phyloP scores from a whole-genome alignment of 2,113 vertebrate species.

The Piprites chloris region DNA sequence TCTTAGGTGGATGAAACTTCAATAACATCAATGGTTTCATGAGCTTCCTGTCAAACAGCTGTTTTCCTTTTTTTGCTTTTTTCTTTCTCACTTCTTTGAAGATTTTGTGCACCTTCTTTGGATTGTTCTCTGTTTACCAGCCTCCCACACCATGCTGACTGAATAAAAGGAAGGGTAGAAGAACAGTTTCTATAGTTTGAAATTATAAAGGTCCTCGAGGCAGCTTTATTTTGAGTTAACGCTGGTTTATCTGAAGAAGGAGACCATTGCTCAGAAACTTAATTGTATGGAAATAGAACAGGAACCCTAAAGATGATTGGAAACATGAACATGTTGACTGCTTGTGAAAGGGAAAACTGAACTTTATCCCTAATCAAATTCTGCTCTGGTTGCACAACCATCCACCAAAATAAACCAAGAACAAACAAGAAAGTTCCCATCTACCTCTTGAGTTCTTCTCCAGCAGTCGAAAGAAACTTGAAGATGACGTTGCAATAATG shows the following conservation, averaged over 20 bases:
- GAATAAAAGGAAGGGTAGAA: not conserved
- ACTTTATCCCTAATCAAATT: not conserved
- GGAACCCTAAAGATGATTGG: not conserved
- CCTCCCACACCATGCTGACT: not conserved
- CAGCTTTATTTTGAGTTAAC: not conserved
- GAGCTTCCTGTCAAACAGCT: not conserved
- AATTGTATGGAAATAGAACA: not conserved
- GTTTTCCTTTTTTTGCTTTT: not conserved
- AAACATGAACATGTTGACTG: not conserved
- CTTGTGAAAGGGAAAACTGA: not conserved
- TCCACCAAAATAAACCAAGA: not conserved
- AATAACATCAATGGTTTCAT: not conserved
- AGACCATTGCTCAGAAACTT: not conserved
- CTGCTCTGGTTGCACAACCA: not conserved
- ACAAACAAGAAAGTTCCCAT: not conserved
- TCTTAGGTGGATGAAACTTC: not conserved
- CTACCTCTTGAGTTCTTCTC: not conserved
- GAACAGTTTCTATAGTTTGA: not conserved
- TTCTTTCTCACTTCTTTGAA: not conserved
- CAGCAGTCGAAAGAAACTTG: not conserved
- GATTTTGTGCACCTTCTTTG: not conserved
- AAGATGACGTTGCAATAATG: not conserved
- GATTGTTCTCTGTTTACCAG: not conserved
- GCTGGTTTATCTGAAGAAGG: not conserved
- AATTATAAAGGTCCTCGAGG: not conserved